Evolutionary conservation across 2,113 vertebrate species (phyloP).

Genomic region (Emydocephalus ijimae): DNA sequence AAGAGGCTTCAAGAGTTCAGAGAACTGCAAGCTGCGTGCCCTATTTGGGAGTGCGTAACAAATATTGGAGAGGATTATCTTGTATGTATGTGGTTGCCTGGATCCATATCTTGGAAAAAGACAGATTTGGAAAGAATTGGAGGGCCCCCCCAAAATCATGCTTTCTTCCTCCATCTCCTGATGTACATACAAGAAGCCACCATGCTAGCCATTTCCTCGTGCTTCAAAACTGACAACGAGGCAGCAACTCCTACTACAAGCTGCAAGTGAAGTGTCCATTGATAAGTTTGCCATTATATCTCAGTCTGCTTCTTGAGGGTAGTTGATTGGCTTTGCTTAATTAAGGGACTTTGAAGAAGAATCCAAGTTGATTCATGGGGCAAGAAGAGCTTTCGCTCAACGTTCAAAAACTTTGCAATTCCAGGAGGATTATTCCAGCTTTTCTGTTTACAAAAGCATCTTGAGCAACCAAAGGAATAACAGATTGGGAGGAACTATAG

Average conservation of each 20-base stretch:
- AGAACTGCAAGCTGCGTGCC: not conserved
- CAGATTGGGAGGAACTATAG: no score
- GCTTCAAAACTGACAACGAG: not conserved
- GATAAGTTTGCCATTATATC: not conserved
- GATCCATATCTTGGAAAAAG: not conserved
- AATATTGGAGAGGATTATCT: not conserved
- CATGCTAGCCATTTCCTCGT: not conserved
- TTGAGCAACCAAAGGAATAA: not conserved
- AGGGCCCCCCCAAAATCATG: not conserved
- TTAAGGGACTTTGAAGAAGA: not conserved
- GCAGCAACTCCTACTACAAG: not conserved
- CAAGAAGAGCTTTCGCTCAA: not conserved
- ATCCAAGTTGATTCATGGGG: not conserved
- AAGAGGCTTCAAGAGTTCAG: not conserved
- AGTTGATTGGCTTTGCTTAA: not conserved
- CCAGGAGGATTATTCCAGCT: not conserved
- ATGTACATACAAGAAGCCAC: not conserved
- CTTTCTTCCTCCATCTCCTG: not conserved
- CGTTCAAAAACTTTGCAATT: not conserved
- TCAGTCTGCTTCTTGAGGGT: not conserved
- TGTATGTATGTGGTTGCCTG: not conserved
- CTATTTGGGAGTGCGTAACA: not conserved
- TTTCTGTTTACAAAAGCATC: not conserved
- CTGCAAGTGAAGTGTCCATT: not conserved
- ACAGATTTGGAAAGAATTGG: not conserved